Conservation (phyloP, 2,797 vertebrate genomes). For the Fratercula arctica region DNA sequence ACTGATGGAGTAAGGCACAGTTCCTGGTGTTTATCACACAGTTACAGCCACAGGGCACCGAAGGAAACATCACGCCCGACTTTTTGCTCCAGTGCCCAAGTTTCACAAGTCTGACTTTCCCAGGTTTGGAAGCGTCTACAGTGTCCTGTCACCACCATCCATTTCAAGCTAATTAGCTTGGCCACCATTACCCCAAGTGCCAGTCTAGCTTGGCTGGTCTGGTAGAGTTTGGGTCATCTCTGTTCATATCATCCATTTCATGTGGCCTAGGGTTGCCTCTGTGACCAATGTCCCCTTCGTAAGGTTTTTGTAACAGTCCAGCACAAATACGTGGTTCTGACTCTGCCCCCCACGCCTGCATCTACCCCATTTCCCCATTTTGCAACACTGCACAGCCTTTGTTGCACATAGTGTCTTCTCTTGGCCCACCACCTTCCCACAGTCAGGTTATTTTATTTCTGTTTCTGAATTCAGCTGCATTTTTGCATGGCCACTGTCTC, state of each 20-base stretch:
- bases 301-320: background rate
- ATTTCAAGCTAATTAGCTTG: accelerated
- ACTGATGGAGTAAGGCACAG: background rate
- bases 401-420: accelerated
- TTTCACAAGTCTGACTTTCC: background rate
- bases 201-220: background rate
- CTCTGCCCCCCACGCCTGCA: background rate
- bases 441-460: conserved; percentile 20
- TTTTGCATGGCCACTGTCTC: background rate
- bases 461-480: conserved; percentile 15
- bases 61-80: background rate
- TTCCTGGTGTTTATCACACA: background rate
- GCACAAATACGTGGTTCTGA: background rate
- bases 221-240: background rate
- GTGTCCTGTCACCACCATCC: background rate
- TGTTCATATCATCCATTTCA: background rate
- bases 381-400: background rate
- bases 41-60: background rate
- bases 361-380: background rate
- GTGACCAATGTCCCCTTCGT: background rate
- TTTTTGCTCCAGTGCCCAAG: background rate
- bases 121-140: background rate
- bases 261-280: background rate
- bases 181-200: accelerated
- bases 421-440: background rate